phyloP scores from a whole-genome alignment of 92 coral and sea anemone species.

The Epizoanthus illoricatus region DNA sequence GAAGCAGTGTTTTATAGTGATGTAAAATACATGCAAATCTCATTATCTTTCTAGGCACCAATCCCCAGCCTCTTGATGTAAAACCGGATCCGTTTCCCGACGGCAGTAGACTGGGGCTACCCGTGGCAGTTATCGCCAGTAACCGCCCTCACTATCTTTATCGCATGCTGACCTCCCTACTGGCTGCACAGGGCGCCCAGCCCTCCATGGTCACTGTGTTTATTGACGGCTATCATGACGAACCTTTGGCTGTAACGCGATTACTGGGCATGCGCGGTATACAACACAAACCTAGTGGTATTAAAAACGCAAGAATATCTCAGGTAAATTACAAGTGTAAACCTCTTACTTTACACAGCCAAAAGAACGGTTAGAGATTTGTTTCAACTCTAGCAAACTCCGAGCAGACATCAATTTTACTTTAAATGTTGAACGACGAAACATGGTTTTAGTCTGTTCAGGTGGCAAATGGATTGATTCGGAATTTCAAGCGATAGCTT shows the following conservation, averaged over 20 bases:
- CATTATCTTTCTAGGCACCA: too few relatives aligned
- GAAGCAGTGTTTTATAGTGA: too few relatives aligned
- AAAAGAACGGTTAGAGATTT: background rate
- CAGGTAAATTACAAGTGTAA: constrained; percentile 52
- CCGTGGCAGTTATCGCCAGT: constrained; percentile 95
- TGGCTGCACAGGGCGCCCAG: constrained; percentile 87
- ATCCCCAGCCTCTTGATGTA: constrained; percentile 86
- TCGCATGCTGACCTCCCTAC: constrained; percentile 89
- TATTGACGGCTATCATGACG: constrained; percentile 76
- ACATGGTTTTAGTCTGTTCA: too few relatives aligned
- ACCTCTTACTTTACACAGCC: background rate
- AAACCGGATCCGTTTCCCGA: constrained; percentile 66
- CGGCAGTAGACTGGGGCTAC: constrained; percentile 66
- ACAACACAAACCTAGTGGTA: constrained; percentile 67
- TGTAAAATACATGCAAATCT: too few relatives aligned
- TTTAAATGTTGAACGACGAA: too few relatives aligned
- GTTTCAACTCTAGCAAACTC: too few relatives aligned
- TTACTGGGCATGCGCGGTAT: constrained; percentile 62
- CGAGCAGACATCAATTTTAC: too few relatives aligned
- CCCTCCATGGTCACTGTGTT: constrained; percentile 77
- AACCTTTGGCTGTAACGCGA: constrained; percentile 61
- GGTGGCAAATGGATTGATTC: too few relatives aligned
- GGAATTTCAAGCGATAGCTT: too few relatives aligned
- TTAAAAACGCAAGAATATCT: constrained; percentile 65
- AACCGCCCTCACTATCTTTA: constrained; percentile 93